Evolutionary conservation across 2,888 invertebrate genomes (phyloP), one percentile per base, ranked within the genome.

Genomic region (Chironomus tentans): DNA sequence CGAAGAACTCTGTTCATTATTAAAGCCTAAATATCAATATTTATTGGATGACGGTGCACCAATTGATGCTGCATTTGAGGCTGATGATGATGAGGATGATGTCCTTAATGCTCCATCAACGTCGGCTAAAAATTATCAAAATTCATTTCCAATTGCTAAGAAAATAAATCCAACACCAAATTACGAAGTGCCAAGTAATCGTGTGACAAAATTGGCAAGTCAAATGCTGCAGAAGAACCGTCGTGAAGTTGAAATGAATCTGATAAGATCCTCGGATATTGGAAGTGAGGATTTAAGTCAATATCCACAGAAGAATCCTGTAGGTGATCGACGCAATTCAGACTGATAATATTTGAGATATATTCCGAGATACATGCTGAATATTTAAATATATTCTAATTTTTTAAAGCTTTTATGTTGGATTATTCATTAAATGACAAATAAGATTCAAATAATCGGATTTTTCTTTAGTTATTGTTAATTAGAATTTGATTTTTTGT

Each of bases 31-130:
- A 24, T 18, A 76, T 46, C 22, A 69, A 12, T 61, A 68, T 69
- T 74, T 76, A 2, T 28, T 73, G n/a, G 56, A 61, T 62, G 22
- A 68, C 0, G 65, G 73, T 28, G 74, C 46, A 6, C 83, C 82
- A 13, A 81, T 85, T 28, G 85, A 85, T 76, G 80, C 82, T 77
- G 85, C 85, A 1, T 78, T 82, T 13, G 85, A 85, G 78, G 85
- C 84, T 24, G 81, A 84, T 77, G 85, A 85, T 77, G 80, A 69
- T 48, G 65, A 47, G 4, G 62, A 61, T 5, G 69, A 69, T 56
- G 76, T 21, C 13, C 18, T 15, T n/a, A 61, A n/a, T 15, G n/a
- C 21, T n/a, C 7, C n/a, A 47, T 15, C 48, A 4, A 21, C 28
- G 0, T 50, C 38, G 3, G 4, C 69, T 15, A 1, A 15, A 62